Conservation (phyloP, 2,888 invertebrate species). For the Lobophora halterata region DNA sequence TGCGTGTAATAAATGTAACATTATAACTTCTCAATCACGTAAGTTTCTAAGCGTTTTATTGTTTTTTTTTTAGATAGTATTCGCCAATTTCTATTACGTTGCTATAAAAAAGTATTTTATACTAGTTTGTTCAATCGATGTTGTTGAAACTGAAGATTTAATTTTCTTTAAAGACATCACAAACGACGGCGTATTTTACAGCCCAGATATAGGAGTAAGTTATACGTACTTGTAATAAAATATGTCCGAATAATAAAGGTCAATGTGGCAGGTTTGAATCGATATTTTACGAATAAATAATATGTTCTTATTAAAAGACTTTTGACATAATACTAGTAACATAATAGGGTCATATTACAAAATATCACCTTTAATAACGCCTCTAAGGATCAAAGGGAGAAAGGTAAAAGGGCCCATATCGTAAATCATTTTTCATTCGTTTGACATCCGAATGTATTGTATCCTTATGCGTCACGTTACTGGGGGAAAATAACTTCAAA, state of each 20-base stretch:
- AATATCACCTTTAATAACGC: constrained; percentile 23
- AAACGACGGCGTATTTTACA: too few species aligned
- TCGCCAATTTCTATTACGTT: not conserved
- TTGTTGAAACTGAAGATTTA: constrained; percentile 2
- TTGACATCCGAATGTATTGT: constrained; percentile 11
- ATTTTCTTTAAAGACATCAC: too few species aligned
- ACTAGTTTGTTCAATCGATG: not conserved
- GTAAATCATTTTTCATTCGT: constrained; percentile 20
- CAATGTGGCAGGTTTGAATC: too few species aligned
- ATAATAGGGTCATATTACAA: constrained; percentile 19
- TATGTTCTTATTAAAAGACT: too few species aligned
- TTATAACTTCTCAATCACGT: not conserved
- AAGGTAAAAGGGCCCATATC: constrained; percentile 13
- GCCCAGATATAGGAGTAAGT: too few species aligned
- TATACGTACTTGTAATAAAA: too few species aligned
- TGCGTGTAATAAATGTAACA: not conserved
- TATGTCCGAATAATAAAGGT: too few species aligned
- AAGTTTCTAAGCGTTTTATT: not conserved
- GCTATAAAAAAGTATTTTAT: not conserved
- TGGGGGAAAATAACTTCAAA: too few species aligned
- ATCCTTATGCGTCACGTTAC: too few species aligned
- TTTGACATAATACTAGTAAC: too few species aligned
- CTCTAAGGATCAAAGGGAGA: constrained; percentile 13
- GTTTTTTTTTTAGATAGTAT: not conserved
- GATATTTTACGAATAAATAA: too few species aligned